phyloP scores from a whole-genome alignment of 2,888 invertebrate species.

The Formica aserva region DNA sequence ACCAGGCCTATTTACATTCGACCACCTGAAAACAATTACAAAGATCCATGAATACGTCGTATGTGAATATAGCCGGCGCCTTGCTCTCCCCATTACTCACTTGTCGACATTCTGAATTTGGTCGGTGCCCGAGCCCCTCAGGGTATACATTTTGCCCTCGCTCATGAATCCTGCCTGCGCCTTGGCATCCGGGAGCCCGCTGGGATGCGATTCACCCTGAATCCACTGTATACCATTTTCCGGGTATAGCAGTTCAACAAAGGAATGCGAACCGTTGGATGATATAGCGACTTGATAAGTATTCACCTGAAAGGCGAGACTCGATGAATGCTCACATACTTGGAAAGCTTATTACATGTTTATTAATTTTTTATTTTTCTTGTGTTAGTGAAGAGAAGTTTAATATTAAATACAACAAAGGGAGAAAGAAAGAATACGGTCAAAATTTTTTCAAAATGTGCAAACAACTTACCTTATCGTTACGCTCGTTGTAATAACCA shows the following conservation, averaged over 20 bases:
- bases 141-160: conserved; percentile 91
- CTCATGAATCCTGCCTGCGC: conserved; percentile 97
- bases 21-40: conserved; percentile 88
- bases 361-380: neutral
- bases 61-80: conserved; percentile 12
- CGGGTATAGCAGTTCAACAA: conserved; percentile 95
- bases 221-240: conserved; percentile 97
- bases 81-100: conserved; percentile 86
- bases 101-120: conserved; percentile 92
- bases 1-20: conserved; percentile 94
- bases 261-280: conserved; percentile 91
- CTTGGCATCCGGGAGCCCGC: conserved; percentile 94
- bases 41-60: conserved; percentile 44
- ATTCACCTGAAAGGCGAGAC: conserved; percentile 88
- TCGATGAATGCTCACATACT: conserved; percentile 29
- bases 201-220: conserved; percentile 91
- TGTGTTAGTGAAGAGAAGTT: neutral
- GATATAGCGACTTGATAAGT: conserved; percentile 93
- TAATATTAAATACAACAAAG: neutral
- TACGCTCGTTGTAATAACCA: conserved; percentile 90
- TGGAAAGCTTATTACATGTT: neutral
- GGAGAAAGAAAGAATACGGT: neutral
- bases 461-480: conserved; percentile 88
- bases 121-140: conserved; percentile 97
- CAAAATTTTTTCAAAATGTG: neutral